phyloP scores from a whole-genome alignment of 2,113 vertebrate genomes.

The Colius striatus region DNA sequence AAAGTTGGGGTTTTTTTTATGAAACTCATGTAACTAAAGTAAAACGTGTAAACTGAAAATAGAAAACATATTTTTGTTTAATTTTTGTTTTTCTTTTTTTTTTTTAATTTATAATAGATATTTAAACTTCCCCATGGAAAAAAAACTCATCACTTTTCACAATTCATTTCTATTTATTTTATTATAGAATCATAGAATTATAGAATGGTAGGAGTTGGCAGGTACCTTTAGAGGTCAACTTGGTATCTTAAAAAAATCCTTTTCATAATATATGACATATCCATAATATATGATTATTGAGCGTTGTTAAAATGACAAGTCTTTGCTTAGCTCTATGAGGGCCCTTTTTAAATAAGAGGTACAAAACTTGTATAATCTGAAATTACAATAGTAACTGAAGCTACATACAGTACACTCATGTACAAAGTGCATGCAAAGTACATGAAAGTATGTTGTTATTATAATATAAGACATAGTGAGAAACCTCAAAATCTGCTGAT shows the following conservation, averaged over 20 bases:
- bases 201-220: too few relatives aligned
- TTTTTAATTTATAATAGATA: neutral
- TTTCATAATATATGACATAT: neutral
- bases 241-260: neutral
- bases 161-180: neutral
- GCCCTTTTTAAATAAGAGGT: neutral
- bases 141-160: neutral
- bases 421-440: too few relatives aligned
- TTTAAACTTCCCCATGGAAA: neutral
- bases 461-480: neutral
- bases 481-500: neutral
- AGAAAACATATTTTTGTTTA: neutral
- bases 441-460: neutral
- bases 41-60: neutral
- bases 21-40: neutral
- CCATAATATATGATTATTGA: fast-evolving
- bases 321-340: neutral
- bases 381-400: neutral
- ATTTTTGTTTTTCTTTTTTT: neutral
- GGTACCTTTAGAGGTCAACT: neutral
- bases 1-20: neutral
- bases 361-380: neutral
- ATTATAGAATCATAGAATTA: too few relatives aligned
- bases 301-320: neutral
- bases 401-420: too few relatives aligned